Conservation (phyloP, 1,140 invertebrate species). For the Atopsyche davidsoni region DNA sequence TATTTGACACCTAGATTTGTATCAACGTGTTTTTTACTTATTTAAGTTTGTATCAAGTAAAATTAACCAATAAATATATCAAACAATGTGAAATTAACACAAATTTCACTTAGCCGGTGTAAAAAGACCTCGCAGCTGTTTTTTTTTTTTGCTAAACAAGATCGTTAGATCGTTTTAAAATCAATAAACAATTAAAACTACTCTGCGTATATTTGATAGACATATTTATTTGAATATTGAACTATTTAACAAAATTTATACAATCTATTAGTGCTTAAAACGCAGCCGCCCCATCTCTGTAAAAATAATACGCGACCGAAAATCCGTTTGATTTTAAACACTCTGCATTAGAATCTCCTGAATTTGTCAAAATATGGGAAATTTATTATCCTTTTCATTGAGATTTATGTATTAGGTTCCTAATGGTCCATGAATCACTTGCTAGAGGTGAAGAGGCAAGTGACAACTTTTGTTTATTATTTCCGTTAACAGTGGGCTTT, state of each 20-base stretch:
- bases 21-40: no score
- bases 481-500: slow-evolving; percentile 19
- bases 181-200: background rate
- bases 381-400: slow-evolving; percentile 26
- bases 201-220: background rate
- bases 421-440: slow-evolving; percentile 29
- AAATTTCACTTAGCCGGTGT: background rate
- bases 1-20: no score
- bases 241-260: no score
- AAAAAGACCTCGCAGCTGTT: background rate
- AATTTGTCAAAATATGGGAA: slow-evolving; percentile 29
- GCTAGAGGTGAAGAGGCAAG: slow-evolving; percentile 24
- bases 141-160: background rate
- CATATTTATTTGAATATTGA: no score
- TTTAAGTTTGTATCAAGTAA: no score
- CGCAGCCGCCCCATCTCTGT: no score
- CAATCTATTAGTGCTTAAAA: no score
- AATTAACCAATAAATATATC: no score
- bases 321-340: no score
- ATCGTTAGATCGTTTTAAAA: background rate
- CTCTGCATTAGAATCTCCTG: slow-evolving; percentile 18
- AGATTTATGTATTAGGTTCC: slow-evolving; percentile 19
- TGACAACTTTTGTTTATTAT: slow-evolving; percentile 26
- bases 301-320: no score
- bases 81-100: no score